Base-by-base conservation (phyloP, 2,113 vertebrate genomes). In the Ophthalmolycus amberensis region DNA sequence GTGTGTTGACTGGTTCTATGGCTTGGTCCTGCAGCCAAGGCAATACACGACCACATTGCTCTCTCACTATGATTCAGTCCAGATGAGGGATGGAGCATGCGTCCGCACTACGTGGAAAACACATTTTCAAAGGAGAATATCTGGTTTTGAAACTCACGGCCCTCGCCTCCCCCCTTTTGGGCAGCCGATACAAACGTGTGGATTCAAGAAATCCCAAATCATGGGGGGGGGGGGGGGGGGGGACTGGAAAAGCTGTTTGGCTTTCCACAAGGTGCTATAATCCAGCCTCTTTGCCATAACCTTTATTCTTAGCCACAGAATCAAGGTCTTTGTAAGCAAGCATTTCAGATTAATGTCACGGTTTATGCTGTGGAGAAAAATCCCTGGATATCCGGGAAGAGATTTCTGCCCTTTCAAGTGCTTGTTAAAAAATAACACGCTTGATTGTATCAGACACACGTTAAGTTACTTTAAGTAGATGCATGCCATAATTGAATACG, bases 51-150 rank as follows among this genome's bases (percentile, higher is more conserved):
- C 90, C 90, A 88, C 87, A 91, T 89, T 80, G 83, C 89, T 82
- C 60, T 62, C 56, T 77, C 42, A 48, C 71, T 72, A 64, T 95
- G 93, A 95, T 95, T 95, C 89, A 88, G 87, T 94, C 94, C 94
- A 95, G 94, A 95, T 95, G 94, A 94, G 78, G 78, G 90, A 92
- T 85, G 73, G 89, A 92, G 87, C 78, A 71, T 71, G 77, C 72
- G 71, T 91, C 88, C 70, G 68, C 82, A 78, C 77, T 85, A 84
- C 68, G 54, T 82, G 83, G 89, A 93, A 94, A 95, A 95, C 94
- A 94, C 93, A 77, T 94, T 94, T 95, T 95, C 93, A 95, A 95
- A 95, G 93, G 74, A 94, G 82, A 94, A 94, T 94, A 93, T 94
- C 93, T 94, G 94, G 88, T 92, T 91, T 92, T 90, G 72, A 82